A percentile compares a stretch with the other conserved stretches of the same genome.
phyloP scores from a whole-genome alignment of 2,113 vertebrate species.

The Equus quagga region DNA sequence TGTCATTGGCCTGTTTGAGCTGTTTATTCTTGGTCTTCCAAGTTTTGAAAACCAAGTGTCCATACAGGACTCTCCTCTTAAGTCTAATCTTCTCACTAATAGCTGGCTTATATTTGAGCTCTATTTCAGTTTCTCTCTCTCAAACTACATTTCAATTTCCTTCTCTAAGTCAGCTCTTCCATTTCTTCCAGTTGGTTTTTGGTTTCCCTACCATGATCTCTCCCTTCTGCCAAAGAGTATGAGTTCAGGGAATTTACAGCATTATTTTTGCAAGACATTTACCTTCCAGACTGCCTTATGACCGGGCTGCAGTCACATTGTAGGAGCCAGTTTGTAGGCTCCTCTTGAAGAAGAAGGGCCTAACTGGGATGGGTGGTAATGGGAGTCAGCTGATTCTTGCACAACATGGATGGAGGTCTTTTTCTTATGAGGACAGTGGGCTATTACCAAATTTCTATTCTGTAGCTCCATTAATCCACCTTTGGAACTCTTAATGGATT shows the following conservation, averaged over 20 bases:
- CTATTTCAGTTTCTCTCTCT: slow-evolving; percentile 89
- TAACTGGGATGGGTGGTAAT: slow-evolving; percentile 79
- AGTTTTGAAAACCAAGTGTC: slow-evolving; percentile 94
- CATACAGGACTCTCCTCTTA: slow-evolving; percentile 93
- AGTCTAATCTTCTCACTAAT: slow-evolving; percentile 94
- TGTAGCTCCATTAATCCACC: slow-evolving; percentile 84
- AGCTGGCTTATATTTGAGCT: slow-evolving; percentile 91
- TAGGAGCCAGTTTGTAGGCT: slow-evolving; percentile 85
- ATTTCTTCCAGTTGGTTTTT: slow-evolving; percentile 92
- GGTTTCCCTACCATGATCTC: slow-evolving; percentile 92
- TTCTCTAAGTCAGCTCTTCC: slow-evolving; percentile 91
- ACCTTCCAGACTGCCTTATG: slow-evolving; percentile 87
- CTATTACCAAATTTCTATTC: slow-evolving; percentile 88
- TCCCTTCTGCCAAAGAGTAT: slow-evolving; percentile 93
- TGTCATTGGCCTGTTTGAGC: slow-evolving; percentile 93
- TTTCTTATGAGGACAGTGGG: slow-evolving; percentile 84
- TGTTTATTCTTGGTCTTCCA: slow-evolving; percentile 93
- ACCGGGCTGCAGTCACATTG: slow-evolving; percentile 89
- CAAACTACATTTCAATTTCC: slow-evolving; percentile 65
- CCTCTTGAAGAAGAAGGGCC: slow-evolving; percentile 88
- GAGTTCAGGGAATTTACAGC: slow-evolving; percentile 90
- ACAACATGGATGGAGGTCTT: slow-evolving; percentile 87
- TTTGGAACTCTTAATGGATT: slow-evolving; percentile 83
- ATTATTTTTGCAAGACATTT: slow-evolving; percentile 91
- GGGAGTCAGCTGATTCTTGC: slow-evolving; percentile 86